A percentile compares a stretch with the other conserved stretches of the same genome.
These are phyloP conservation scores for Rhabdomys pumilio DNA, from an alignment of 2,797 vertebrate genomes.

Conservation along the genomic window DNA sequence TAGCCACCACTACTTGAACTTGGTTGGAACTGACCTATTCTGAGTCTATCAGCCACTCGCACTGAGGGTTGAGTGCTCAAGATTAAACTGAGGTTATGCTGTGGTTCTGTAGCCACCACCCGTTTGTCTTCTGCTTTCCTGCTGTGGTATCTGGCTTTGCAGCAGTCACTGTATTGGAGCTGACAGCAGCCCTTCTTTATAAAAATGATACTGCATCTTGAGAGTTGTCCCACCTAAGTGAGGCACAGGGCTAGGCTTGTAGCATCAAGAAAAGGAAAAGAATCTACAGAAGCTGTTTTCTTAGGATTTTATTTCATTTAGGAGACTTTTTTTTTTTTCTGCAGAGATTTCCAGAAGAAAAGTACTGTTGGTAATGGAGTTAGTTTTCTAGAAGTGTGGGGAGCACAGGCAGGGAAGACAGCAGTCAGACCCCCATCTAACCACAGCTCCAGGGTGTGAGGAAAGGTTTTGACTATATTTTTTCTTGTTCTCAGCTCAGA, in stretches of 20 bases:
- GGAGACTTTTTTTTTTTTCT: neutral
- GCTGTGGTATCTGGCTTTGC: neutral
- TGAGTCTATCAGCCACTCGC: constrained; percentile 77
- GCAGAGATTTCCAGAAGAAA: constrained; percentile 6
- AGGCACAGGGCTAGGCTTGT: neutral
- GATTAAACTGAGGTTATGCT: constrained; percentile 81
- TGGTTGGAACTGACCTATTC: constrained; percentile 78
- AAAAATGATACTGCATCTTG: neutral
- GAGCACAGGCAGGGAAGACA: neutral
- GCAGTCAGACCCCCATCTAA: neutral
- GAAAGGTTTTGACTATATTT: neutral
- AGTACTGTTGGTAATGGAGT: neutral
- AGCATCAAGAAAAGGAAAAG: neutral
- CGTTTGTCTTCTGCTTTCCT: constrained; percentile 66
- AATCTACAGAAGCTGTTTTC: neutral
- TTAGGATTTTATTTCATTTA: constrained; percentile 18
- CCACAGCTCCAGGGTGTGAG: neutral
- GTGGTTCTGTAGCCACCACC: constrained; percentile 68
- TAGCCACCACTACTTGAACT: constrained; percentile 70
- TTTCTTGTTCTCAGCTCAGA: constrained; percentile 8
- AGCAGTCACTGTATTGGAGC: constrained; percentile 42
- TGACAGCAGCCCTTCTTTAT: constrained; percentile 8
- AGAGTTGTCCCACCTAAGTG: neutral
- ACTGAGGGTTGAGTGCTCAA: constrained; percentile 55
- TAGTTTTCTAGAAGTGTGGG: neutral